Base-by-base conservation (phyloP, 2,888 invertebrate genomes). In the Ochropacha duplaris region DNA sequence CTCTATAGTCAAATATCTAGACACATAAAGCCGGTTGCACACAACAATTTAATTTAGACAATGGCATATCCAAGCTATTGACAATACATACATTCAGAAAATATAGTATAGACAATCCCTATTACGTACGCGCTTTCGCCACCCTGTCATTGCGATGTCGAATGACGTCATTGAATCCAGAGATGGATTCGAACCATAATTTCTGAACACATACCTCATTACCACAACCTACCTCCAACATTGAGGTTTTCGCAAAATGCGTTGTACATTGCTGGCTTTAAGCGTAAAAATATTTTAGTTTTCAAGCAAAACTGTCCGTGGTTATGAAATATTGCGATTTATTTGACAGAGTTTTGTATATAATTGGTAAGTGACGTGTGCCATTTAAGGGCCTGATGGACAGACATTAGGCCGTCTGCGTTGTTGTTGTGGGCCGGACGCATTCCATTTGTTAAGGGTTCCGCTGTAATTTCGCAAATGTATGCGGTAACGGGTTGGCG, bases 171-270 rank as follows among this genome's bases (percentile, higher is more conserved):
- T 92, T 87, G 82, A 76, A 80, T 71, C 77, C 84, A 84, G 89
- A 90, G 91, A 92, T 90, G 89, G 88, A 91, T 91, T 88, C 83
- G 78, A 79, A 81, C 89, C 84, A 91, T 92, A 89, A 91, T 90
- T 90, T 84, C 88, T 86, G 89, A 77, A 88, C 81, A 81, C 83
- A 79, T 78, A 71, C 66, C 80, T 60, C 57, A 55, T 50, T 58
- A 89, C 81, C 66, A 54, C 65, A 49, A 55, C 26, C n/a, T 14
- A 16, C 9, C 36, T 52, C 1, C 55, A 55, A 49, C 54, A 58
- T 34, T 8, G 28, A 28, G 0, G 2, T 4, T 28, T 57, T 63
- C 57, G 34, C 4, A n/a, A 4, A 44, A 36, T 57, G 65, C 60
- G 8, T 1, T n/a, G 59, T 79, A 67, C 86, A 86, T 77, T 72